Evolutionary conservation across 1,140 invertebrate species (phyloP).

Genomic region (Portunus trituberculatus): DNA sequence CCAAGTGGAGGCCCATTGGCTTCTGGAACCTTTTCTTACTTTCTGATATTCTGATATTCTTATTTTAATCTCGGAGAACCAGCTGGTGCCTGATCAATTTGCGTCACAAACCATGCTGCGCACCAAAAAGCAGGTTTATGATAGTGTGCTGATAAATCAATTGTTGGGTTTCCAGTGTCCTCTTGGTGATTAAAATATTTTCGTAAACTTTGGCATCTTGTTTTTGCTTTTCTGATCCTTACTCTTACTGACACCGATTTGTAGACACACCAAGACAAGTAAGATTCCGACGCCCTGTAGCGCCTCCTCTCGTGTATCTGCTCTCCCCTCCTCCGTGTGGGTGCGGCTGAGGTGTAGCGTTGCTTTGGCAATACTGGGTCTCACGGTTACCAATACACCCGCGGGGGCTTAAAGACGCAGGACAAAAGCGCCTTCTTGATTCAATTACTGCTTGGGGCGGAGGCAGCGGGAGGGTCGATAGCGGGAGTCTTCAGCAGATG

Average conservation of each 20-base stretch:
- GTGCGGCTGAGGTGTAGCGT: neutral
- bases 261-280: neutral
- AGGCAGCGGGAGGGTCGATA: constrained; percentile 6
- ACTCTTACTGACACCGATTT: neutral
- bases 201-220: neutral
- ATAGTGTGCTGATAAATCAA: neutral
- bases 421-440: constrained; percentile 21
- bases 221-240: constrained; percentile 1
- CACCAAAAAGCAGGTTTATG: neutral
- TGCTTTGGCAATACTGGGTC: neutral
- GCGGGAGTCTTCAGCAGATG: neutral
- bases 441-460: constrained; percentile 6
- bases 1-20: no score
- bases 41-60: neutral
- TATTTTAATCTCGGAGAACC: neutral
- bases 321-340: neutral
- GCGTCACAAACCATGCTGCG: neutral
- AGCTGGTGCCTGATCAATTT: neutral
- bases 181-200: neutral
- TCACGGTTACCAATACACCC: neutral
- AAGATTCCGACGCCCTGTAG: neutral
- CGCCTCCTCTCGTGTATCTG: neutral
- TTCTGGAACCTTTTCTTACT: no score
- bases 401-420: neutral
- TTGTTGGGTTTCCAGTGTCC: neutral